Percentiles rank a stretch among this genome's conserved stretches.
These are phyloP conservation scores for Pyxicephalus adspersus DNA, from an alignment of 2,113 vertebrate species.

Conservation along the genomic window DNA sequence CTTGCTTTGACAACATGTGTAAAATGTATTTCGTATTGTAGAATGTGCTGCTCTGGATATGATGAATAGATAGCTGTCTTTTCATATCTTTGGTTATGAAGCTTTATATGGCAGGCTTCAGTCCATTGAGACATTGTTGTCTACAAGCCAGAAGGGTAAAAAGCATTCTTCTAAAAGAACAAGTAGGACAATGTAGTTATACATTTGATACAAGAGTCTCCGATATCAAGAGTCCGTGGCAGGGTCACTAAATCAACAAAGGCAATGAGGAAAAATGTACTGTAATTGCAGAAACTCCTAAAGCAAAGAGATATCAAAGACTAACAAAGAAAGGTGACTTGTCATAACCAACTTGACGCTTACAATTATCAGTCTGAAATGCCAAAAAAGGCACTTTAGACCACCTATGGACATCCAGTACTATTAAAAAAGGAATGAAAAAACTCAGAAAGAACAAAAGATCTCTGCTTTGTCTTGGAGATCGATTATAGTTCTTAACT, in stretches of 20 bases:
- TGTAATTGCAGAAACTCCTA: conserved; percentile 22
- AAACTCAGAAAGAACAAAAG: conserved; percentile 41
- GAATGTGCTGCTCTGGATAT: no score
- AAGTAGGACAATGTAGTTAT: conserved; percentile 43
- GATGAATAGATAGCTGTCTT: neutral
- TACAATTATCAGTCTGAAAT: conserved; percentile 47
- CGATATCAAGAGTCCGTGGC: conserved; percentile 27
- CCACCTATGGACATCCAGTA: conserved; percentile 15
- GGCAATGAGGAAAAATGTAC: conserved; percentile 44
- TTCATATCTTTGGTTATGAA: neutral
- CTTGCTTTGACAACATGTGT: no score
- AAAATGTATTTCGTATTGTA: no score
- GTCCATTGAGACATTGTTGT: conserved; percentile 37
- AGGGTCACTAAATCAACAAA: conserved; percentile 39
- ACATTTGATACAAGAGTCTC: conserved; percentile 38
- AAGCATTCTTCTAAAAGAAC: conserved; percentile 26
- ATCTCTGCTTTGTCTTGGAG: conserved; percentile 8
- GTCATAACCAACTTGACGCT: conserved; percentile 40
- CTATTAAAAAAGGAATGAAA: conserved; percentile 11
- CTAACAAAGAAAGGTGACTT: conserved; percentile 37
- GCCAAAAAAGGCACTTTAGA: conserved; percentile 30
- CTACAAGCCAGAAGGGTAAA: conserved; percentile 10
- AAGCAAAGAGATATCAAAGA: conserved; percentile 40
- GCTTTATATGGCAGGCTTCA: neutral
- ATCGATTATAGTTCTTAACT: conserved; percentile 10